Conservation (phyloP, 2,888 invertebrate species). For the Clitarchus hookeri region DNA sequence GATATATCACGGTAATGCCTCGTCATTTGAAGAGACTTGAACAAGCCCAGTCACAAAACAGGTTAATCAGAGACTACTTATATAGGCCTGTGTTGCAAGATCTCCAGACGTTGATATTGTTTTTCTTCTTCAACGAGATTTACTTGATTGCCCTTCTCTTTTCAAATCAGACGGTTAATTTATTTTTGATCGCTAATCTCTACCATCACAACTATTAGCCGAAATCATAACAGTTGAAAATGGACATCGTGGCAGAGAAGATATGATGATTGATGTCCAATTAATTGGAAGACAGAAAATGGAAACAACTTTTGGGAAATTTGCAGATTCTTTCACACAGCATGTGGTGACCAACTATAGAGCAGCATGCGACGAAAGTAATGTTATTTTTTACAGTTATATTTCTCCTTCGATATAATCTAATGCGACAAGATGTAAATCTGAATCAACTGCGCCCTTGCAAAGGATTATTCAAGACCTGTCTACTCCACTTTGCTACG, state of each 20-base stretch:
- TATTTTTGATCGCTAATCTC: not conserved
- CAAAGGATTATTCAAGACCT: conserved; percentile 11
- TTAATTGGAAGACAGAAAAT: not conserved
- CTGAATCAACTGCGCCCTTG: not conserved
- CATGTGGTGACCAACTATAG: not conserved
- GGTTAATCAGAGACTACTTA: conserved; percentile 18
- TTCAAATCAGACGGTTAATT: not conserved
- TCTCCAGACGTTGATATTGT: not conserved
- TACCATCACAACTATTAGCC: not conserved
- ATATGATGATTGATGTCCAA: not conserved
- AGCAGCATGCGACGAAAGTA: not conserved
- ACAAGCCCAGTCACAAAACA: not conserved
- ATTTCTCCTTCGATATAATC: not conserved
- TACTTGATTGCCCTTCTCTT: not conserved
- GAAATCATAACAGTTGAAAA: not conserved
- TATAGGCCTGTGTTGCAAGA: not conserved
- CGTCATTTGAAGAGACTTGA: conserved; percentile 3
- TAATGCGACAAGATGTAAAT: not conserved
- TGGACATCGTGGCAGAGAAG: not conserved
- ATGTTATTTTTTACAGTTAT: not conserved
- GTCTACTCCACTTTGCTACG: not conserved
- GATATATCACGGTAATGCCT: not conserved
- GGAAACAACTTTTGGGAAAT: not conserved
- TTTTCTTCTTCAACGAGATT: not conserved
- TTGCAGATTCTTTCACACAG: not conserved